phyloP scores from a whole-genome alignment of 2,113 vertebrate genomes.

The Oncorhynchus nerka region DNA sequence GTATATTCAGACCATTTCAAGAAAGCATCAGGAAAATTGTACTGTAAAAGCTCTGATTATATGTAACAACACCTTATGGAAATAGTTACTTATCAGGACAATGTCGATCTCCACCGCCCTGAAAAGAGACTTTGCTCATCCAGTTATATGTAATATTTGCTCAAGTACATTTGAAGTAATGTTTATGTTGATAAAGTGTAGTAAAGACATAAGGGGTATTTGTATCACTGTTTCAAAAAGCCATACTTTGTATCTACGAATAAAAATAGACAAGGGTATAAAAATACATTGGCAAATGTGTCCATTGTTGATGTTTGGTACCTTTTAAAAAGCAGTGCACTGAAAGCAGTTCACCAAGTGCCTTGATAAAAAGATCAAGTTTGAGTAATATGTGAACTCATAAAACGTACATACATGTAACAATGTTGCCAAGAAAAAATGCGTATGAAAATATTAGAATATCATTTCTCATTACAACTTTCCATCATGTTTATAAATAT shows the following conservation, averaged over 20 bases:
- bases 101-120: neutral
- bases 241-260: slow-evolving; percentile 64
- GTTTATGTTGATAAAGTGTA: slow-evolving; percentile 40
- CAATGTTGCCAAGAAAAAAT: slow-evolving; percentile 39
- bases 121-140: slow-evolving; percentile 38
- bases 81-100: slow-evolving; percentile 35
- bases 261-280: slow-evolving; percentile 55
- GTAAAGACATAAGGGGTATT: slow-evolving; percentile 45
- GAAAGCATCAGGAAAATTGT: slow-evolving; percentile 48
- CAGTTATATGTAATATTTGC: slow-evolving; percentile 51
- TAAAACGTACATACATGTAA: slow-evolving; percentile 30
- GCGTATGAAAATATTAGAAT: slow-evolving; percentile 48
- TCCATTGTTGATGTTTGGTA: slow-evolving; percentile 48
- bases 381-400: slow-evolving; percentile 32
- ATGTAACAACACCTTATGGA: slow-evolving; percentile 25
- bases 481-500: slow-evolving; percentile 58
- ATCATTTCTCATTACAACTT: slow-evolving; percentile 47
- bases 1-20: slow-evolving; percentile 28
- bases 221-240: slow-evolving; percentile 58
- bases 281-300: slow-evolving; percentile 39
- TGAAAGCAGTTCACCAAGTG: slow-evolving; percentile 64
- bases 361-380: slow-evolving; percentile 56
- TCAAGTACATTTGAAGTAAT: slow-evolving; percentile 46
- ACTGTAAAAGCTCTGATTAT: slow-evolving; percentile 68
- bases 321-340: slow-evolving; percentile 62